Evolutionary conservation across 2,113 vertebrate genomes (phyloP).

Genomic region (Saiga tatarica): DNA sequence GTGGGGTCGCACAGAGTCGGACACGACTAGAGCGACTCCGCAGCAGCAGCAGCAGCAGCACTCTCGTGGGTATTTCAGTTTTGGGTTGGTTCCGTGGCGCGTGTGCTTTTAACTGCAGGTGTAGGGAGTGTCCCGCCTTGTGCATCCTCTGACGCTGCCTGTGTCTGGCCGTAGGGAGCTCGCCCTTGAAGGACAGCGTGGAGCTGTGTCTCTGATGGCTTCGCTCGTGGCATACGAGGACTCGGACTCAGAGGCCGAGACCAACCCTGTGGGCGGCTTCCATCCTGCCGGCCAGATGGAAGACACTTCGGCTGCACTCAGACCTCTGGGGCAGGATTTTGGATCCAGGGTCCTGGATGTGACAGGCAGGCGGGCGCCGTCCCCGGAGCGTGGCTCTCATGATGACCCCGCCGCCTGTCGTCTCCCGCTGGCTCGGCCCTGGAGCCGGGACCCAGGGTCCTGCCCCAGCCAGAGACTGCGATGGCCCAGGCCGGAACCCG

Average conservation of each 20-base stretch:
- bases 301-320: not conserved
- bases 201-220: constrained; percentile 79
- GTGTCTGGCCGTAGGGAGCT: constrained; percentile 11
- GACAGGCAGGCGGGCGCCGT: not conserved
- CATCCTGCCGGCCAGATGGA: not conserved
- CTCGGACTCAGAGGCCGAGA: constrained; percentile 89
- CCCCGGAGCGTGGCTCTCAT: not conserved
- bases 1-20: not conserved
- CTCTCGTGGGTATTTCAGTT: not conserved
- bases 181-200: not conserved
- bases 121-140: accelerated
- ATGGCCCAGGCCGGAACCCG: constrained; percentile 26
- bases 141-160: not conserved
- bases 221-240: constrained; percentile 94
- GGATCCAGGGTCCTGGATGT: not conserved
- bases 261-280: constrained; percentile 20
- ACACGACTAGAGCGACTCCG: accelerated
- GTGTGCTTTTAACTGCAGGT: not conserved
- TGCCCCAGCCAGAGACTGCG: constrained; percentile 51
- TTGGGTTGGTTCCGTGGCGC: not conserved
- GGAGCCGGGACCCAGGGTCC: not conserved
- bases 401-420: not conserved
- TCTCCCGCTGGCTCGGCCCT: not conserved
- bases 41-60: not conserved
- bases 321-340: not conserved